Conservation (phyloP, 2,797 vertebrate species). For the Callimico goeldii region DNA sequence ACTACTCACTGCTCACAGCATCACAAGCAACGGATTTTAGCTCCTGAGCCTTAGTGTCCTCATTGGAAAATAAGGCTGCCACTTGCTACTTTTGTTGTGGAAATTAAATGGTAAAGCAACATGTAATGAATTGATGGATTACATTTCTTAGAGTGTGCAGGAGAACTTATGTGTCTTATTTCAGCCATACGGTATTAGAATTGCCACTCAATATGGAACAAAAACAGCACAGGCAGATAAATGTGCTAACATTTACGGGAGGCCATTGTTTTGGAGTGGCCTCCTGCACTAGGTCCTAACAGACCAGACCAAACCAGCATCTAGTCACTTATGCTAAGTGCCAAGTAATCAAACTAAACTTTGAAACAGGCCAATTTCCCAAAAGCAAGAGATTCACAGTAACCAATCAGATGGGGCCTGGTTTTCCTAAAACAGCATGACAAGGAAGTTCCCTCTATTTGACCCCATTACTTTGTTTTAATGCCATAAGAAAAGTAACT, state of each 20-base stretch:
- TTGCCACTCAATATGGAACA: not conserved
- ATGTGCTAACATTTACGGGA: not conserved
- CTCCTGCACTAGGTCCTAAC: not conserved
- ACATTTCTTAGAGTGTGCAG: not conserved
- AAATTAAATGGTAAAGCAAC: not conserved
- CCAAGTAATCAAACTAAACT: not conserved
- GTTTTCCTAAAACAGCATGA: not conserved
- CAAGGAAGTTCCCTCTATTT: not conserved
- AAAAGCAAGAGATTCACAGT: not conserved
- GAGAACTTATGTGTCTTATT: not conserved
- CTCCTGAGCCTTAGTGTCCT: not conserved
- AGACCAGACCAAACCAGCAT: not conserved
- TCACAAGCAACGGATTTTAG: not conserved
- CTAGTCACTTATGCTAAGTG: not conserved
- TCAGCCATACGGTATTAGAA: not conserved
- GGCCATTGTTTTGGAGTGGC: no score
- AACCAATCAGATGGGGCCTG: not conserved
- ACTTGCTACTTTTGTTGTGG: not conserved
- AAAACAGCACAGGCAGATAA: not conserved
- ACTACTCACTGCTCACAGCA: not conserved
- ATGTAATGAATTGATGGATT: not conserved
- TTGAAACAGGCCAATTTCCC: not conserved
- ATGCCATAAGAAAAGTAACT: not conserved
- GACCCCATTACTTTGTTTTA: not conserved
- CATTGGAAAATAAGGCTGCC: not conserved